Percentiles rank a stretch among this genome's conserved stretches.
phyloP scores from a whole-genome alignment of 2,888 invertebrate species.

The Trichopria drosophilae region DNA sequence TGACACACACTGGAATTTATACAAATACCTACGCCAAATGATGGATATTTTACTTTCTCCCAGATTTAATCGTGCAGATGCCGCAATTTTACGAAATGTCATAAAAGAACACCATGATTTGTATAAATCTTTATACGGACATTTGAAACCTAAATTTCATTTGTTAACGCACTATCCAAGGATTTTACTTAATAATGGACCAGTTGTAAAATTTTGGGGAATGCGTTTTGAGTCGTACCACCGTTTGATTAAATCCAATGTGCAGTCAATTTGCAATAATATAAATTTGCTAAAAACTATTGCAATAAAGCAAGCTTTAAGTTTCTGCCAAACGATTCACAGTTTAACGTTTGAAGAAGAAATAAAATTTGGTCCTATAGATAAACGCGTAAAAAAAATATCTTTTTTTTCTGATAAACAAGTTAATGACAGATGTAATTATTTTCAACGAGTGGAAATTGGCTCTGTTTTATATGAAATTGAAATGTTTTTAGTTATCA shows the following conservation, averaged over 20 bases:
- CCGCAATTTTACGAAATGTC: slow-evolving; percentile 11
- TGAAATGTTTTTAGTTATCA: slow-evolving; percentile 17
- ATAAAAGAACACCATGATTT: slow-evolving; percentile 12
- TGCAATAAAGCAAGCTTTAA: slow-evolving; percentile 25
- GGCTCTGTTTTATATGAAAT: slow-evolving; percentile 21
- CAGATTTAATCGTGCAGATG: slow-evolving; percentile 14
- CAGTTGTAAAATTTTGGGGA: slow-evolving; percentile 25
- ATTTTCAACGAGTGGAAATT: slow-evolving; percentile 12
- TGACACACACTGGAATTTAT: slow-evolving; percentile 28
- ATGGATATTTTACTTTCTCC: slow-evolving; percentile 27
- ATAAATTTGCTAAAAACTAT: slow-evolving; percentile 28
- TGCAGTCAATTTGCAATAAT: slow-evolving; percentile 11
- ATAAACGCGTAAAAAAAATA: too few species aligned
- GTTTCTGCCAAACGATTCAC: slow-evolving; percentile 28
- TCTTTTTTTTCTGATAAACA: slow-evolving; percentile 2
- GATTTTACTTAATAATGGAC: slow-evolving; percentile 22
- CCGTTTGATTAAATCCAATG: slow-evolving; percentile 23
- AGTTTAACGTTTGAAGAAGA: slow-evolving; percentile 3
- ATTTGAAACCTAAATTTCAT: slow-evolving; percentile 29
- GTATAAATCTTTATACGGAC: slow-evolving; percentile 21
- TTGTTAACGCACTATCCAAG: slow-evolving; percentile 25
- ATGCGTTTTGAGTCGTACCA: slow-evolving; percentile 31
- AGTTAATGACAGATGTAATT: neutral
- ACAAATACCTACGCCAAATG: slow-evolving; percentile 23
- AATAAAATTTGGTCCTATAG: slow-evolving; percentile 5